These are phyloP conservation scores for Serinus canaria DNA, from an alignment of 2,113 vertebrate species.

Conservation along the genomic window DNA sequence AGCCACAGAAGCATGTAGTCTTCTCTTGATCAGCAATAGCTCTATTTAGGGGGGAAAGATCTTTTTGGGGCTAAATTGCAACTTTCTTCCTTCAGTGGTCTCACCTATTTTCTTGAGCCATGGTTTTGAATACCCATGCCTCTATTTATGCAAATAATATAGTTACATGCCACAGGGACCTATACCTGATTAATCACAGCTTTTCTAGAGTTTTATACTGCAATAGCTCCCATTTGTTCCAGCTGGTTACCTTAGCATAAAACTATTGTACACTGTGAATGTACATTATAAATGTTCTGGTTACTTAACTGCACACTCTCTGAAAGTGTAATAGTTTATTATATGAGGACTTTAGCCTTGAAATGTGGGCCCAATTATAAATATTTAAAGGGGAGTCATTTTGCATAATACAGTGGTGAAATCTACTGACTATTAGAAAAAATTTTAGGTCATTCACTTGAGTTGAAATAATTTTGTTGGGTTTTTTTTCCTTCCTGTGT, in stretches of 20 bases:
- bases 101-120: neutral
- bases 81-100: neutral
- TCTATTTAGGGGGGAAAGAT: neutral
- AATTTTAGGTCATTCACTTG: neutral
- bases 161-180: neutral
- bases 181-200: conserved; percentile 30
- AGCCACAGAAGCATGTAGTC: neutral
- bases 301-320: conserved; percentile 4
- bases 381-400: neutral
- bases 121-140: neutral
- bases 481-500: neutral
- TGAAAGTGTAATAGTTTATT: neutral
- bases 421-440: neutral
- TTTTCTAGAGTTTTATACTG: conserved; percentile 12
- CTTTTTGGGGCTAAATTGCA: neutral
- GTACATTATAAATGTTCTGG: neutral
- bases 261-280: neutral
- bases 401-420: neutral
- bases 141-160: neutral
- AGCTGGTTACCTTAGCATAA: conserved; percentile 19
- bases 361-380: neutral
- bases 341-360: neutral
- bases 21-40: neutral
- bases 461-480: neutral
- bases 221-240: conserved; percentile 34